Evolutionary conservation across 2,797 vertebrate species (phyloP), one percentile per base, ranked within the genome.

Genomic region (Microchirus variegatus): DNA sequence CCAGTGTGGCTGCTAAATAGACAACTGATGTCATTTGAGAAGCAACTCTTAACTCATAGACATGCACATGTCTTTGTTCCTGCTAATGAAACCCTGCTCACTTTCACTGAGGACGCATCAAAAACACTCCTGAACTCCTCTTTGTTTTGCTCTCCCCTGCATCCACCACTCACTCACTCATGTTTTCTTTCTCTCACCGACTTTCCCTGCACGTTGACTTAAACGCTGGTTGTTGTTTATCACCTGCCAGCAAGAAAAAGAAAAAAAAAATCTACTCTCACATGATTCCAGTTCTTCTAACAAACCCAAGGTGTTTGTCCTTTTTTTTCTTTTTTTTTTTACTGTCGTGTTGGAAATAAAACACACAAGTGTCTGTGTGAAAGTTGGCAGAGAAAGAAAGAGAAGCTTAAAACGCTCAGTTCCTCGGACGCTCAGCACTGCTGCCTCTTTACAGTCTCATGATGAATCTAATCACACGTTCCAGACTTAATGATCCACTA

Each of bases 151-250:
- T 26, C 3, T 36, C 52, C 56, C 19, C 42, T 17, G 4, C 53
- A 3, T 36, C 61, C 57, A 17, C 54, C 70, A 70, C 57, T 38
- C 53, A 58, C 22, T 47, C 63, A n/a, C n/a, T n/a, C n/a, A n/a
- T n/a, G n/a, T 50, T 2, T 11, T 1, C 60, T 41, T 63, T 48
- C 54, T 59, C 42, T n/a, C 42, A n/a, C 38, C 15, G 10, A 31
- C n/a, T 42, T 22, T 64, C 41, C 15, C 6, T 82, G 84, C 78
- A 83, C 82, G 78, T 51, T 41, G 4, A 26, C 36, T 22, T 38
- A 51, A 26, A 7, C 48, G 15, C 10, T 31, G 13, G 3, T 18
- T 19, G 3, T 18, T 19, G 47, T 60, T 8, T 51, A 40, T 42
- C 16, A 18, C 13, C 17, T 31, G 12, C 45, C 56, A 38, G 4